Conservation (phyloP, 2,797 vertebrate species). For the Myiotriccus ornatus region DNA sequence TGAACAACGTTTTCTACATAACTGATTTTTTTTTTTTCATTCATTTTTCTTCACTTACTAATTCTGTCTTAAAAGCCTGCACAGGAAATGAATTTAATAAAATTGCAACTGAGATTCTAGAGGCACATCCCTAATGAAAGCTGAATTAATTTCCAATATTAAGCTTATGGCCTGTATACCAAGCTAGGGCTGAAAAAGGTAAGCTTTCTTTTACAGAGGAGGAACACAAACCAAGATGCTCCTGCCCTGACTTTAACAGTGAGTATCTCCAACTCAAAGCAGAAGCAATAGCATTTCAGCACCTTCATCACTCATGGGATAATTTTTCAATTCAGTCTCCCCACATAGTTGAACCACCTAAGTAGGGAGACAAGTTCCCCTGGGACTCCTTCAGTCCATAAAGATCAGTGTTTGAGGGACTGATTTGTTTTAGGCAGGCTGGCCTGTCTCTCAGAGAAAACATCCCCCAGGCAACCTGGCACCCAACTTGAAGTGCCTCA, state of each 20-base stretch:
- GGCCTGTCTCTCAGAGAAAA: neutral
- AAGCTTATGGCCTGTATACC: neutral
- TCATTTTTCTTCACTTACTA: neutral
- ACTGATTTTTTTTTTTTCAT: neutral
- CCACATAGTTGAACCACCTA: neutral
- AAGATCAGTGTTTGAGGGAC: neutral
- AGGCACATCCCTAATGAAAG: neutral
- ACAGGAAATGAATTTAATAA: neutral
- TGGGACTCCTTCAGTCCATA: neutral
- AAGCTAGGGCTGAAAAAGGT: neutral
- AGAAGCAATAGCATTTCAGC: neutral
- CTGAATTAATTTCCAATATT: neutral
- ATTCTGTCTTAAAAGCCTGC: neutral
- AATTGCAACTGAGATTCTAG: neutral
- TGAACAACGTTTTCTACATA: neutral
- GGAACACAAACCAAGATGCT: neutral
- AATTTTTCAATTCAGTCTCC: neutral
- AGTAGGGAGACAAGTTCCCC: neutral
- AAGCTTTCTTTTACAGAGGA: neutral
- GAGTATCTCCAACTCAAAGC: neutral
- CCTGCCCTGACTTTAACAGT: neutral
- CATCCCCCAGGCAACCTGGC: neutral
- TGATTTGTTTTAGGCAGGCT: neutral
- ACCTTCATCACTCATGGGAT: neutral
- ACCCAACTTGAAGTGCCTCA: neutral